Evolutionary conservation across 2,113 vertebrate genomes (phyloP), one percentile per base, ranked within the genome.

Genomic region (Micronycteris hirsuta): DNA sequence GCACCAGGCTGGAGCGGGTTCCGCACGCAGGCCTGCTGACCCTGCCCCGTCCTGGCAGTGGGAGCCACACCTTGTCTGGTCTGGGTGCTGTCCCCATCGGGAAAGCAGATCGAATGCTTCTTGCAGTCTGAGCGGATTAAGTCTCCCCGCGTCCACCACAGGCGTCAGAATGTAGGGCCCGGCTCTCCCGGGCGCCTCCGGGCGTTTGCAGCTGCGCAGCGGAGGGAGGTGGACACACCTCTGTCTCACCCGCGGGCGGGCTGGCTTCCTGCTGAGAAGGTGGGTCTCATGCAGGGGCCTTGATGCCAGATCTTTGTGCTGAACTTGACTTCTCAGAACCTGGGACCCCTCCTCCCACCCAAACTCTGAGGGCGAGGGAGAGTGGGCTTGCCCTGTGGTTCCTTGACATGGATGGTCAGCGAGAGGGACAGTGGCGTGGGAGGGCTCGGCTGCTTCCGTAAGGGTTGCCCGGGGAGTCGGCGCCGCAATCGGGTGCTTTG

Each of bases 31-130:
- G n/a, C 71, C 5, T 1, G 38, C 4, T 7, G 47, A 17, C n/a
- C 56, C 36, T 5, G 22, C 15, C 19, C 19, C 8, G 26, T 24
- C n/a, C 54, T 6, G 33, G 56, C 85, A 28, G 22, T 1, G 3
- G 12, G 73, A 31, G 4, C 43, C n/a, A 33, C 16, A 33, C 58
- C 1, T 7, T 10, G 12, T 22, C n/a, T 3, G 56, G 8, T 24
- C 56, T 9, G 56, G 56, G 56, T 9, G 9, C 56, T 3, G 0
- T 9, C 38, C 4, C 0, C 0, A 0, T 8, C 11, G 5, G 49
- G 76, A 28, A 54, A 56, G 31, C 7, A 1, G 22, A 4, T 1
- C 0, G 15, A 14, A 1, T 2, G 38, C 2, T 19, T 5, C 1
- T 38, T 14, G 16, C 38, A 19, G 63, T 14, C n/a, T 7, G 45